Percentiles rank a stretch among this genome's conserved stretches.
phyloP scores from a whole-genome alignment of 1,140 invertebrate genomes.

The Microplitis demolitor region DNA sequence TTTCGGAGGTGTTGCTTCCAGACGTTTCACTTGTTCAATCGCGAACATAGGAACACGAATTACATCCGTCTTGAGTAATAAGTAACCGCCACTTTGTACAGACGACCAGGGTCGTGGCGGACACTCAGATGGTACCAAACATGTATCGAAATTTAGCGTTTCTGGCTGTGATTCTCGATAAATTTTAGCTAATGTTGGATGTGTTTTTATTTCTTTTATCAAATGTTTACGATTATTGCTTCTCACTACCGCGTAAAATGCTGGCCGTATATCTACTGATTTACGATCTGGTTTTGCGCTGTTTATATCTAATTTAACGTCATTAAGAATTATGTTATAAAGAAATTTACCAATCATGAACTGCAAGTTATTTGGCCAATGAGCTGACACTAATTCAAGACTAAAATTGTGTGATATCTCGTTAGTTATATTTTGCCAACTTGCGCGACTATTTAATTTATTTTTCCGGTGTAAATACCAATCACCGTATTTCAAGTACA shows the following conservation, averaged over 20 bases:
- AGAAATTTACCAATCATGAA: constrained; percentile 79
- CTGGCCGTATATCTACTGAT: constrained; percentile 63
- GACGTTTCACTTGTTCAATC: constrained; percentile 67
- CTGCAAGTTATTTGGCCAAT: constrained; percentile 70
- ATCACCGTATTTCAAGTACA: constrained; percentile 74
- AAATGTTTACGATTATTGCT: constrained; percentile 65
- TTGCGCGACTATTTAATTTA: constrained; percentile 69
- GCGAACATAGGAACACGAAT: constrained; percentile 53
- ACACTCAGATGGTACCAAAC: constrained; percentile 74
- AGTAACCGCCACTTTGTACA: constrained; percentile 73
- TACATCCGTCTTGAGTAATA: constrained; percentile 72
- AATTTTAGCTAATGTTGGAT: constrained; percentile 73
- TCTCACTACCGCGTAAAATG: constrained; percentile 82
- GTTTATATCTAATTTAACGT: constrained; percentile 81
- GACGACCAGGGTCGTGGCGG: constrained; percentile 84
- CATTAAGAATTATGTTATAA: constrained; percentile 84
- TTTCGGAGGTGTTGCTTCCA: constrained; percentile 64
- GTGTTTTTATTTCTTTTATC: constrained; percentile 78
- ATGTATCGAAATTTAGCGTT: constrained; percentile 72
- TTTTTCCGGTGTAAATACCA: constrained; percentile 66
- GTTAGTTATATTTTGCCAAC: constrained; percentile 73
- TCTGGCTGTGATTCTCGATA: constrained; percentile 70
- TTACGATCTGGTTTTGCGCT: constrained; percentile 64
- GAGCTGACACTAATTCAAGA: constrained; percentile 62
- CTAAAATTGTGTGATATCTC: constrained; percentile 63